Evolutionary conservation across 2,797 vertebrate species (phyloP), one percentile per base, ranked within the genome.

Genomic region (Sebastes glaucus): DNA sequence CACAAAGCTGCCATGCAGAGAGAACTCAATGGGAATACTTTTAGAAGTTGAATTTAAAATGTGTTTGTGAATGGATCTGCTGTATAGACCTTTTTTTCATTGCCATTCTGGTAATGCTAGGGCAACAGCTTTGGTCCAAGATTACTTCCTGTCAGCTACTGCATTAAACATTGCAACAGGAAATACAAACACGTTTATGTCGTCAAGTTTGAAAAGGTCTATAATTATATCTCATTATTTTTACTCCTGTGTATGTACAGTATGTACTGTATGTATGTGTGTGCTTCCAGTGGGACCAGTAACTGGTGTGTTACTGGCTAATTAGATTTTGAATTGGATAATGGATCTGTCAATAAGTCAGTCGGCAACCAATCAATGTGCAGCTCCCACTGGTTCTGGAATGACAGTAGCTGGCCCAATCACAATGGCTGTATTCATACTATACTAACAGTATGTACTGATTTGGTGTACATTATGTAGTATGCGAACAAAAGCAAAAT

Each of bases 311-410:
- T 88, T 87, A 86, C 76, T 73, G 81, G 38, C 49, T 82, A 67
- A 85, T 92, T 87, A 88, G 83, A 72, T 64, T 77, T 79, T 79
- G 80, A 66, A 86, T 80, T 83, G 55, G 65, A 65, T 82, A 81
- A 91, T 91, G 73, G 76, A 89, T 90, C 72, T 18, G 63, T 71
- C 75, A 88, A 78, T 91, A 81, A 80, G 69, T 87, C 83, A 84
- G 78, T 92, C 64, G 65, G 52, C 62, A 63, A 25, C n/a, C 76
- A 77, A 89, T 93, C 86, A 86, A 82, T 79, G 71, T 10, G 60
- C 49, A 73, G 74, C 64, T 49, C 49, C 74, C 78, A 64, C 61
- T 74, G 61, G n/a, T 20, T 52, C 46, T 52, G 46, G 18, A 53
- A 23, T 38, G 69, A 38, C 61, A 65, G 46, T 60, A n/a, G 28